Conservation (phyloP, 2,797 vertebrate species). For the Diceros bicornis region DNA sequence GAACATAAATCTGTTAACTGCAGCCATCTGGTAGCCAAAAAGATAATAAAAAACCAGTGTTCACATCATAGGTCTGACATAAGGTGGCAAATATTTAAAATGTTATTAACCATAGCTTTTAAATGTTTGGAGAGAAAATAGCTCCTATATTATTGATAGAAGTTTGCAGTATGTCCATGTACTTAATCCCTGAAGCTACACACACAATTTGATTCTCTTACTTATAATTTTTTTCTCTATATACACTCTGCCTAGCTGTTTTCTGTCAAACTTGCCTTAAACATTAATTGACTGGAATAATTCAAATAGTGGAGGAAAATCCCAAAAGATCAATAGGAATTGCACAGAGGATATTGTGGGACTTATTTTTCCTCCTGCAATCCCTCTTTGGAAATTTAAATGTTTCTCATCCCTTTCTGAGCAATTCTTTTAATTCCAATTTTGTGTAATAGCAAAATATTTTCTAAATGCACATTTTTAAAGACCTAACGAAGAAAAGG, state of each 20-base stretch:
- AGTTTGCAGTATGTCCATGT: neutral
- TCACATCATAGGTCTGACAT: neutral
- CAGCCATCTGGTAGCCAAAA: neutral
- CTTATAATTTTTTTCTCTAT: neutral
- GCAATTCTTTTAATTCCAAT: neutral
- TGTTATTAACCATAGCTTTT: slow-evolving; percentile 23
- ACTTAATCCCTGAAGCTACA: neutral
- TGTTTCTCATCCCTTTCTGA: slow-evolving; percentile 10
- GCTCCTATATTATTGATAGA: neutral
- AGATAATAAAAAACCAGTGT: neutral
- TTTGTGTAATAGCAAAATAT: slow-evolving; percentile 11
- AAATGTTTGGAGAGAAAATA: neutral
- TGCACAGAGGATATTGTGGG: neutral
- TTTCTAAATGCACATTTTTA: slow-evolving; percentile 10
- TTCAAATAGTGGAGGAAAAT: neutral
- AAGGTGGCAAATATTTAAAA: slow-evolving; percentile 56
- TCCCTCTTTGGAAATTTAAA: neutral
- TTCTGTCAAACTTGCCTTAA: slow-evolving; percentile 26
- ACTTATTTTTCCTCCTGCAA: neutral
- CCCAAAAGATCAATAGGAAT: neutral
- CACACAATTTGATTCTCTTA: neutral
- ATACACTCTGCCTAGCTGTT: neutral
- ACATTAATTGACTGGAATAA: neutral
- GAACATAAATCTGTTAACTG: neutral
- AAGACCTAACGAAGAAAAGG: slow-evolving; percentile 43